Evolutionary conservation across 2,888 invertebrate genomes (phyloP).

Genomic region (Myopa testacea): DNA sequence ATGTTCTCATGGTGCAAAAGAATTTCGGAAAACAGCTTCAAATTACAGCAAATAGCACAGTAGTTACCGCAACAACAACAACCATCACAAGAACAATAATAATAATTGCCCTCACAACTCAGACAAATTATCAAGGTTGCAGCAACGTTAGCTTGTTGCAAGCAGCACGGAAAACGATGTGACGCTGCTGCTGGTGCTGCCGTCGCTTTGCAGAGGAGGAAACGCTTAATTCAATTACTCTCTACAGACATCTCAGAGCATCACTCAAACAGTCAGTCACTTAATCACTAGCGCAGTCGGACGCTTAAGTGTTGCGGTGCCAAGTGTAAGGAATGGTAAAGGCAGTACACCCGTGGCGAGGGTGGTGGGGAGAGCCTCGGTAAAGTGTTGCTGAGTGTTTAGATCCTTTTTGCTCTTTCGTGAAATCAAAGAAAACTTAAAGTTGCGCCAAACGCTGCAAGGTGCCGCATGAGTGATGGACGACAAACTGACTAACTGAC

Average conservation of each 20-base stretch:
- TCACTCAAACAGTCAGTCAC: conserved; percentile 21
- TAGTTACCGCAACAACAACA: conserved; percentile 26
- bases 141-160: neutral
- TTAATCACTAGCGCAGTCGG: conserved; percentile 10
- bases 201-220: neutral
- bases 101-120: conserved; percentile 23
- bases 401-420: neutral
- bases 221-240: conserved; percentile 10
- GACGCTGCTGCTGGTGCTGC: neutral
- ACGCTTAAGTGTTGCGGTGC: neutral
- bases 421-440: conserved; percentile 30
- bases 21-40: conserved; percentile 10
- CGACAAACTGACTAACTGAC: conserved; percentile 39
- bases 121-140: conserved; percentile 38
- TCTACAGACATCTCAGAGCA: conserved; percentile 8
- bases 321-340: neutral
- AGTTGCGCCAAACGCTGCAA: conserved; percentile 31
- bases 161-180: neutral
- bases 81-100: conserved; percentile 5
- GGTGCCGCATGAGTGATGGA: conserved; percentile 30
- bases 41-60: conserved; percentile 36
- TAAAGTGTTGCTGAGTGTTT: neutral
- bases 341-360: neutral
- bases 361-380: neutral
- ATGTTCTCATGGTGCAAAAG: conserved; percentile 15